Conservation (phyloP, 2,888 invertebrate species). For the Brenthis hecate region DNA sequence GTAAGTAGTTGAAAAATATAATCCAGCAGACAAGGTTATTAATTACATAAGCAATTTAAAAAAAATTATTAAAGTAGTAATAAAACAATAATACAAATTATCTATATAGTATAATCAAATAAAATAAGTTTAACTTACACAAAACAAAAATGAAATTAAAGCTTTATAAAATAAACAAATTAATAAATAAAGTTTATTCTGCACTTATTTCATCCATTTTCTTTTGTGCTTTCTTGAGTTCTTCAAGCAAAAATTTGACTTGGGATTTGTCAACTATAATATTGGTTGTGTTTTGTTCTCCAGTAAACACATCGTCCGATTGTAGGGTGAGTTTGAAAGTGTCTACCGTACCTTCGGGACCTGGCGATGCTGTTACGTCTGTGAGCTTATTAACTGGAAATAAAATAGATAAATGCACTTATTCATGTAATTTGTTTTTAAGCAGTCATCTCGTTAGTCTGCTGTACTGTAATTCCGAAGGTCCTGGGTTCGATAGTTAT, state of each 20-base stretch:
- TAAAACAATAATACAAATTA: too few species aligned
- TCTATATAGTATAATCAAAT: too few species aligned
- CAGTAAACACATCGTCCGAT: conserved; percentile 59
- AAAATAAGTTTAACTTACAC: too few species aligned
- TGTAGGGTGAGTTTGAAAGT: conserved; percentile 58
- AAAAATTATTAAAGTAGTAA: too few species aligned
- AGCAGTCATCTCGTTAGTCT: too few species aligned
- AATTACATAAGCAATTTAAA: too few species aligned
- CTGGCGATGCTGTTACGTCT: conserved; percentile 54
- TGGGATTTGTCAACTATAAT: conserved; percentile 62
- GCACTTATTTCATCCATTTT: conserved; percentile 63
- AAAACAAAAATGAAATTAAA: not conserved
- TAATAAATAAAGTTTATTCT: conserved; percentile 22
- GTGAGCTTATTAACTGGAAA: conserved; percentile 69
- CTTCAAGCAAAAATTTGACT: conserved; percentile 53
- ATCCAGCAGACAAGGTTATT: too few species aligned
- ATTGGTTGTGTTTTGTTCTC: conserved; percentile 56
- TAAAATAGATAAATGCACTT: conserved; percentile 10
- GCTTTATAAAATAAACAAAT: not conserved
- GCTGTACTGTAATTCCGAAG: too few species aligned
- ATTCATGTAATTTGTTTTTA: too few species aligned
- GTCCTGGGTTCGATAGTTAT: too few species aligned
- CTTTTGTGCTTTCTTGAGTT: conserved; percentile 60
- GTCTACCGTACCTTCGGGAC: conserved; percentile 62
- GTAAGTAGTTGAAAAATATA: too few species aligned